Base-by-base conservation (phyloP, 2,888 invertebrate genomes). In the Molanna angustata region DNA sequence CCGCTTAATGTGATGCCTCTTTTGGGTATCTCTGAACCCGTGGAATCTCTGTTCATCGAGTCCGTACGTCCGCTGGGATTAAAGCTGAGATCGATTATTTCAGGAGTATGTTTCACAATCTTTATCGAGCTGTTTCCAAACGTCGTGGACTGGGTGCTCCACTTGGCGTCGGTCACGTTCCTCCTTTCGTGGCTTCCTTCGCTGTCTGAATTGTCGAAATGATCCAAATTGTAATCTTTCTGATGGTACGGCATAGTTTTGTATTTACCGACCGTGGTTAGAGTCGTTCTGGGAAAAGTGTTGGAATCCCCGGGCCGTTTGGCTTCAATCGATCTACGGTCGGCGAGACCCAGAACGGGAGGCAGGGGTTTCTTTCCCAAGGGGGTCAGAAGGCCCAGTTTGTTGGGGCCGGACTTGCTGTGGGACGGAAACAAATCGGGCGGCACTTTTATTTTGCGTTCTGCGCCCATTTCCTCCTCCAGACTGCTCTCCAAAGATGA, bases 1-100 rank as follows among this genome's bases (percentile, higher is more conserved):
- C 82, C 80, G 39, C 77, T 70, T 27, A 81, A 65, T 9, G 75
- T 72, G 20, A 73, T 66, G 17, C 79, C 80, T 52, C 69, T 73
- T 32, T 75, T 76, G 20, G 33, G 61, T 54, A 70, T 74, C 9
- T 66, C 66, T 17, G 20, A 22, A 42, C 42, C 41, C 19, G 21
- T 18, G 19, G 40, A 19, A 49, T 22, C 21, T 32, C 44, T 33
- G 41, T 21, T 43, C 2, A 42, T 33, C 4, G 40, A 31, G 13
- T 40, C 52, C 17, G 31, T 17, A 14, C 27, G 20, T 7, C 51
- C 49, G 4, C 71, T 55, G 1, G 76, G 69, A 57, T 72, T 69
- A 69, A 77, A 75, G 62, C 74, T 76, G 41, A 77, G 61, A 58
- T 76, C 77, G 54, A 77, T 76, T 2, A 74, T 70, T 60, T 76